These are phyloP conservation scores for Mesoligia furuncula DNA, from an alignment of 2,888 invertebrate genomes.

Conservation along the genomic window DNA sequence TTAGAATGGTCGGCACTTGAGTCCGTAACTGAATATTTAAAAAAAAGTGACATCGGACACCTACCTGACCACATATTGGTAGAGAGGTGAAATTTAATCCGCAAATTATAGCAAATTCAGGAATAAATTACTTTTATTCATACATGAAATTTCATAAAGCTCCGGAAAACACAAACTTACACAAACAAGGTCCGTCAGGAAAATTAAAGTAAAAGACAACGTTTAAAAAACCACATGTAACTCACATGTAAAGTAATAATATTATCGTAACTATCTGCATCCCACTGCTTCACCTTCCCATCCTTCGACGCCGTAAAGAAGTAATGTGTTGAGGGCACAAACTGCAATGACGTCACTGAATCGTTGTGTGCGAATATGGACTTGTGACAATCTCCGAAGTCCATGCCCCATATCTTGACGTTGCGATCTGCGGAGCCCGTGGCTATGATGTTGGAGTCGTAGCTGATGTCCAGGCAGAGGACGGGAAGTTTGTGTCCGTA, in stretches of 20 bases:
- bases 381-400: slow-evolving; percentile 99
- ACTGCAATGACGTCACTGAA: slow-evolving; percentile 96
- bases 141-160: neutral
- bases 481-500: slow-evolving; percentile 99
- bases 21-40: neutral
- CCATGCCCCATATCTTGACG: slow-evolving; percentile 99
- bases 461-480: slow-evolving; percentile 97
- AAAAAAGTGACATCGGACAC: no score
- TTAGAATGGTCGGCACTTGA: neutral
- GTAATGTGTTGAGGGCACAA: slow-evolving; percentile 97
- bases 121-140: neutral
- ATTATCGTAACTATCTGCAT: slow-evolving; percentile 97
- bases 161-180: neutral
- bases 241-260: slow-evolving; percentile 96
- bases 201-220: neutral
- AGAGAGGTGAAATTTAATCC: no score
- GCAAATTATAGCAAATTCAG: no score
- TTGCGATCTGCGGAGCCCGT: slow-evolving; percentile 99
- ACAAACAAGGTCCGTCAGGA: neutral
- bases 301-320: slow-evolving; percentile 98
- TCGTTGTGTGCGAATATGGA: slow-evolving; percentile 99
- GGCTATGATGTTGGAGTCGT: slow-evolving; percentile 95
- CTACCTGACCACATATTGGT: no score
- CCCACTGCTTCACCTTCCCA: slow-evolving; percentile 99
- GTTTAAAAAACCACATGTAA: no score